A percentile compares a stretch with the other conserved stretches of the same genome.
Conservation (phyloP, 2,113 vertebrate genomes). For the Rhea americana region DNA sequence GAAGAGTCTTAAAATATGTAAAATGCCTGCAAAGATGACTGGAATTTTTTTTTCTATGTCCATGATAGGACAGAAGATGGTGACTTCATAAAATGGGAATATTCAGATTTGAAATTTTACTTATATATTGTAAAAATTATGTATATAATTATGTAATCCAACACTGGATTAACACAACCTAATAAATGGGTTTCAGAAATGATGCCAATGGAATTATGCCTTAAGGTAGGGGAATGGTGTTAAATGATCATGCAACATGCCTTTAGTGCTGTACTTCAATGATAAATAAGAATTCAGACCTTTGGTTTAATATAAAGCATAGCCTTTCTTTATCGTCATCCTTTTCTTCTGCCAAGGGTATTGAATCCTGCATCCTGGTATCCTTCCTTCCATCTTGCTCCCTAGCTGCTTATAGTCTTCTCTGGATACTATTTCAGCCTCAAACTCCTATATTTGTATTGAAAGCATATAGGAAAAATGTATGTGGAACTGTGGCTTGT, state of each 20-base stretch:
- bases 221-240: not conserved
- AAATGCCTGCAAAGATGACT: not conserved
- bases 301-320: not conserved
- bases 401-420: not conserved
- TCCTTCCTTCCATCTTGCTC: not conserved
- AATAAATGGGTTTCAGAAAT: not conserved
- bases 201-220: not conserved
- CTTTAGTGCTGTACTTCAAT: not conserved
- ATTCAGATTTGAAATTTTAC: not conserved
- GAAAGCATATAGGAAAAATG: not conserved
- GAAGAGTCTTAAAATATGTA: not conserved
- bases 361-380: not conserved
- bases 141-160: not conserved
- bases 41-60: not conserved
- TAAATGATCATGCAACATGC: not conserved
- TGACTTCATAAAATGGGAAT: not conserved
- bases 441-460: rapidly evolving
- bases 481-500: not conserved
- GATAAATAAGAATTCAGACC: not conserved
- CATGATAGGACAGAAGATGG: not conserved
- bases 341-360: not conserved
- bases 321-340: not conserved
- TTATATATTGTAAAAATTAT: no score
- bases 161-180: not conserved
- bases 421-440: not conserved